These are phyloP conservation scores for Nemoura dubitans DNA, from an alignment of 2,888 invertebrate genomes.

Conservation along the genomic window DNA sequence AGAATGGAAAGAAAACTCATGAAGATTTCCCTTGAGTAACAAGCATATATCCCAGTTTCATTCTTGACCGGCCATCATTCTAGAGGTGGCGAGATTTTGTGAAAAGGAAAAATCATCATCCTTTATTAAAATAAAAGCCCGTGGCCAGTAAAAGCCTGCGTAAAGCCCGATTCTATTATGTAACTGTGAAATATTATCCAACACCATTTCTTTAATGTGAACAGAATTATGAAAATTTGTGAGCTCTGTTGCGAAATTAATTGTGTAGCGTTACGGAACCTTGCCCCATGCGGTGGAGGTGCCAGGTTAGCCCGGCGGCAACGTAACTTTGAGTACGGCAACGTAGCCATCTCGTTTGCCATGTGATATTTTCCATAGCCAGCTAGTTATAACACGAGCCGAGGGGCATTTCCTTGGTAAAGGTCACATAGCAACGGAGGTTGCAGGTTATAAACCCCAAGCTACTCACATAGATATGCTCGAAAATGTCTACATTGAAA, in stretches of 20 bases:
- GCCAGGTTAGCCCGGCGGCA: background rate
- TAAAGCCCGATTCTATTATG: background rate
- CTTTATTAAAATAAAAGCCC: background rate
- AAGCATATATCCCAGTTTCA: background rate
- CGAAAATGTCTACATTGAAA: background rate
- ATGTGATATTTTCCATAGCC: background rate
- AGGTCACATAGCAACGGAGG: constrained; percentile 7
- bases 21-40: background rate
- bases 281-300: background rate
- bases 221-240: background rate
- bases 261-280: background rate
- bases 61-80: background rate
- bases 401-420: background rate
- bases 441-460: background rate
- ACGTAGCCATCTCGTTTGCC: background rate
- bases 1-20: background rate
- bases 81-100: background rate
- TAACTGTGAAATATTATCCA: background rate
- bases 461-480: background rate
- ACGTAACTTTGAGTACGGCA: background rate
- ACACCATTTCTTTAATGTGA: background rate
- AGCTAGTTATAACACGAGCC: constrained; percentile 4
- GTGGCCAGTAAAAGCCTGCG: background rate
- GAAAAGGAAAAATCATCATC: background rate
- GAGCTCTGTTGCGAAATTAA: background rate